These are phyloP conservation scores for Himalopsyche phryganea DNA, from an alignment of 1,140 invertebrate species.

Conservation along the genomic window DNA sequence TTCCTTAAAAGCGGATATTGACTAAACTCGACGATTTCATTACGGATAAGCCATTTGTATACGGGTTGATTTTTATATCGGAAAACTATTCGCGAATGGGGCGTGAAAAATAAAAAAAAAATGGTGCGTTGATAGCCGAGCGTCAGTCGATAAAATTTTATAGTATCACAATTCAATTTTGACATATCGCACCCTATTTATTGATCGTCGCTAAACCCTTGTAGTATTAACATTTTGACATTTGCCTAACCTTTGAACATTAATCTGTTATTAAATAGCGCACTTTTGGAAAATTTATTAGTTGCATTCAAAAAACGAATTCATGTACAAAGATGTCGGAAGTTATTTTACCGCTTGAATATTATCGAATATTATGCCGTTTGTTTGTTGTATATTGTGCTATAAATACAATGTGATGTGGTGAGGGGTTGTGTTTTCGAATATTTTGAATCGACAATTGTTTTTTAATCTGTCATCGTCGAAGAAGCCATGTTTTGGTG, in stretches of 20 bases:
- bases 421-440: background rate
- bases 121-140: background rate
- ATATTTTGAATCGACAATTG: no score
- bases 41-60: no score
- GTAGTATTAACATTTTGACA: slow-evolving; percentile 1
- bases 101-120: no score
- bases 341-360: background rate
- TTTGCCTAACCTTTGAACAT: slow-evolving; percentile 8
- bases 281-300: background rate
- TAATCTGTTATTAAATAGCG: no score
- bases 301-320: background rate
- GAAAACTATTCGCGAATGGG: no score
- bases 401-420: background rate
- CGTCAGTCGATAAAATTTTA: background rate
- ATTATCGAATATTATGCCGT: background rate
- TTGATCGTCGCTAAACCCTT: slow-evolving; percentile 7
- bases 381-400: background rate
- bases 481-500: background rate
- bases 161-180: background rate
- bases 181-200: slow-evolving; percentile 2
- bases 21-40: background rate
- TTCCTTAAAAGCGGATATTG: background rate
- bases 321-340: background rate
- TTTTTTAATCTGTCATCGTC: no score
- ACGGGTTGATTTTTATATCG: no score